A percentile compares a stretch with the other conserved stretches of the same genome.
These are phyloP conservation scores for Eulemur albifrons DNA, from an alignment of 2,797 vertebrate species.

Conservation along the genomic window DNA sequence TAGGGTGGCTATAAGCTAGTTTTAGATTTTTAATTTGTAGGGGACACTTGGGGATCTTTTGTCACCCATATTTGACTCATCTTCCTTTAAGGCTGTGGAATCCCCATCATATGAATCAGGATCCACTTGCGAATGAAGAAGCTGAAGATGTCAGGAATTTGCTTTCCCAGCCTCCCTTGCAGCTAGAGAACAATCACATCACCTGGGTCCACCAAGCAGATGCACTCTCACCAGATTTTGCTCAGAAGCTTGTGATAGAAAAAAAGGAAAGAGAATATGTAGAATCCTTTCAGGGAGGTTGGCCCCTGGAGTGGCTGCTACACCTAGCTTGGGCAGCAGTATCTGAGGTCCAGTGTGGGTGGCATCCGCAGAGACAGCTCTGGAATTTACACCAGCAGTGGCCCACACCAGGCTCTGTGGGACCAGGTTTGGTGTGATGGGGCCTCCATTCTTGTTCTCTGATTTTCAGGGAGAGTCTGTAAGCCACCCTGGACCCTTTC, in stretches of 20 bases:
- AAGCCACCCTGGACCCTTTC: background rate
- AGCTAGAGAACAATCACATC: constrained; percentile 12
- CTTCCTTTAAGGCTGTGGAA: background rate
- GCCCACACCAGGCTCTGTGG: background rate
- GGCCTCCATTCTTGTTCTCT: background rate
- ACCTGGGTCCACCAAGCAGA: background rate
- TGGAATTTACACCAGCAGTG: background rate
- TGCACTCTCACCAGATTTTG: background rate
- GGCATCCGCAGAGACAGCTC: background rate
- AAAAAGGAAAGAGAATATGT: background rate
- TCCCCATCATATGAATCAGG: background rate
- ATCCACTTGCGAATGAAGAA: background rate
- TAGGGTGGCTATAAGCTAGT: background rate
- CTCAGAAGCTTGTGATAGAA: background rate
- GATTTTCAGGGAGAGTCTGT: background rate
- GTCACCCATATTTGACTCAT: background rate
- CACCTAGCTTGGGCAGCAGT: background rate
- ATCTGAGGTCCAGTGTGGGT: background rate
- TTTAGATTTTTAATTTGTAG: background rate
- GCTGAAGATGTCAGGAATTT: background rate
- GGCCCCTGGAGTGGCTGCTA: background rate
- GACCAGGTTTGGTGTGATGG: background rate
- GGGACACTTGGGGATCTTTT: background rate
- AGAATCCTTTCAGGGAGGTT: background rate
- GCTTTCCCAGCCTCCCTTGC: constrained; percentile 7